Base-by-base conservation (phyloP, 1,140 invertebrate genomes). In the Belonocnema kinseyi region DNA sequence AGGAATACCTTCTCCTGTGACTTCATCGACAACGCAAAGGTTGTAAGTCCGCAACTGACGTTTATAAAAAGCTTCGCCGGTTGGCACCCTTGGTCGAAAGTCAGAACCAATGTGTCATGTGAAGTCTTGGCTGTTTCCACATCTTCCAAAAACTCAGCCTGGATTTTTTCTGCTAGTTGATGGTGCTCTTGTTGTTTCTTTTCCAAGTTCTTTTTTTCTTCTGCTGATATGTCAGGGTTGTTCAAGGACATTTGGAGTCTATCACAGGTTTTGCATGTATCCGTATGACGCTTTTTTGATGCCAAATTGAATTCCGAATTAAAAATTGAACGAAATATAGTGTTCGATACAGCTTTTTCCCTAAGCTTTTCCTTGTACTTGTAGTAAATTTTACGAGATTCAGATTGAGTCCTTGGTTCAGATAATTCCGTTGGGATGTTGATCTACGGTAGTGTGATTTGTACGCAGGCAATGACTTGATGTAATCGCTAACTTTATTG, bases 21-120 rank as follows among this genome's bases (percentile, higher is more conserved):
- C n/a, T n/a, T n/a, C n/a, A 50, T 77, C 70, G 19, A 40, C 50
- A 73, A 77, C 53, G 33, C 71, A 73, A 14, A 73, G 40, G 19
- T 77, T 77, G 51, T 77, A 73, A 10, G 76, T 77, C 76, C 76
- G 73, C 21, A 77, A 58, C 53, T 77, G 76, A 13, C 76, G 76
- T 61, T 77, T 77, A 50, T 77, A 77, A 19, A 50, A 73, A 6
- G 72, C 72, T n/a, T n/a, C 21, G 33, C 50, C 50, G 12, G 50
- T 52, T 51, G 72, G 13, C 12, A 73, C 21, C 50, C 11, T 50
- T n/a, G 21, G 21, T 73, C 72, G 50, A 73, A 72, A 33, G 21
- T 40, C 33, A 40, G 33, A n/a, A n/a, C n/a, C n/a, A n/a, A n/a
- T n/a, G n/a, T n/a, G n/a, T n/a, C n/a, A n/a, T n/a, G n/a, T n/a